A percentile compares a stretch with the other conserved stretches of the same genome.
Conservation (phyloP, 1,140 invertebrate genomes). For the Tribolium madens region DNA sequence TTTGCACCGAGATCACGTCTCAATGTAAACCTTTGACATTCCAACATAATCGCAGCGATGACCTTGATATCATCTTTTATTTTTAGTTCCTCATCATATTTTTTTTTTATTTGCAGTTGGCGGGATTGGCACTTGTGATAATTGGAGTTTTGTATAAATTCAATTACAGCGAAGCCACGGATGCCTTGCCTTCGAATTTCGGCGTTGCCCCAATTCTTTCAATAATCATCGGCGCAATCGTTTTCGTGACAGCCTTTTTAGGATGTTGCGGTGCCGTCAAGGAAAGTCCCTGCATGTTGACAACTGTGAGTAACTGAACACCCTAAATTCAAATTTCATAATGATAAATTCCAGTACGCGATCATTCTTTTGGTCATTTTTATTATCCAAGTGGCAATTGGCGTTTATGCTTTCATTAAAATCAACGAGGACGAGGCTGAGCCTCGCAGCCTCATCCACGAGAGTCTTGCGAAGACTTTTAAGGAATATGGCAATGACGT, state of each 20-base stretch:
- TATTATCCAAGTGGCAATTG: constrained; percentile 69
- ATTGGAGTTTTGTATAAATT: constrained; percentile 62
- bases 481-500: constrained; percentile 64
- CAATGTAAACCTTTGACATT: constrained; percentile 27
- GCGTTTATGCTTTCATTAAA: constrained; percentile 65
- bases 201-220: constrained; percentile 77
- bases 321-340: not conserved
- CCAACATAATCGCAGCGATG: constrained; percentile 1
- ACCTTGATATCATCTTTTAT: constrained; percentile 17
- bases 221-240: constrained; percentile 82
- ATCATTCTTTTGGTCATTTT: constrained; percentile 68
- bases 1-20: constrained; percentile 5
- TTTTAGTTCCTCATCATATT: too few species aligned
- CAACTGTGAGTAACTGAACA: constrained; percentile 71
- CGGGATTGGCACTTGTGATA: constrained; percentile 60
- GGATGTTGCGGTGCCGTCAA: constrained; percentile 89
- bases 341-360: constrained; percentile 66
- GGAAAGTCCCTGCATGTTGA: constrained; percentile 85
- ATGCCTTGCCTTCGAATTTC: constrained; percentile 56
- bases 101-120: constrained; percentile 54
- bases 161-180: constrained; percentile 55
- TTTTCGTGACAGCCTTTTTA: constrained; percentile 86
- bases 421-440: constrained; percentile 56
- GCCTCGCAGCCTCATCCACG: constrained; percentile 36
- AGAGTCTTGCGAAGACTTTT: constrained; percentile 61